These are phyloP conservation scores for Nowickia ferox DNA, from an alignment of 2,888 invertebrate species.

Conservation along the genomic window DNA sequence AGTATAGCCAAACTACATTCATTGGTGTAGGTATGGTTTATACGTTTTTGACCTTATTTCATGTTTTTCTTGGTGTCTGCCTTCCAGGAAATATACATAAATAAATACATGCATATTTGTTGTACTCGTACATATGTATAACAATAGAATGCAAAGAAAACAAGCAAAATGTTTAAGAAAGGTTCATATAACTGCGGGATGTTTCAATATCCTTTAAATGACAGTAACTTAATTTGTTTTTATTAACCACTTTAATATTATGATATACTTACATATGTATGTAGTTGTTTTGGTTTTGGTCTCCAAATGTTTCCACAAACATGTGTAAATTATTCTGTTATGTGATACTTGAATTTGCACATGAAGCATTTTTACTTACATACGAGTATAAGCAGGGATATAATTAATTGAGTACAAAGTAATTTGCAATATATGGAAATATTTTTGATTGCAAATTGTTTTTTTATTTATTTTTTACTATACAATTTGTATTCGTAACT, in stretches of 20 bases:
- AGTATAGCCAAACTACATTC: neutral
- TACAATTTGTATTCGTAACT: neutral
- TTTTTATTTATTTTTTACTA: neutral
- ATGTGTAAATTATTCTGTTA: neutral
- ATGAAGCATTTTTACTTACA: too few species aligned
- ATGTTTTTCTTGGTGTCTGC: slow-evolving; percentile 15
- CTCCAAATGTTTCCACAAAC: slow-evolving; percentile 27
- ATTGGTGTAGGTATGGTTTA: slow-evolving; percentile 6
- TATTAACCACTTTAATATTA: slow-evolving; percentile 9
- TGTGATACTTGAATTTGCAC: too few species aligned
- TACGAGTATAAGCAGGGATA: too few species aligned
- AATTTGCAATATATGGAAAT: neutral
- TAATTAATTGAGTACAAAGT: neutral
- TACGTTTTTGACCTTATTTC: slow-evolving; percentile 50
- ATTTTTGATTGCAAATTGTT: neutral
- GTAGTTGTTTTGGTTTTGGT: slow-evolving; percentile 36
- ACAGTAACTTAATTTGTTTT: slow-evolving; percentile 10
- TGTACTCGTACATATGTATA: neutral
- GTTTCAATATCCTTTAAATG: slow-evolving; percentile 40
- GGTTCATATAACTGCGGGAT: slow-evolving; percentile 68
- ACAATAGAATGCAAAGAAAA: slow-evolving; percentile 10
- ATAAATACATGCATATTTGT: too few species aligned
- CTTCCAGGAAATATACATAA: slow-evolving; percentile 62
- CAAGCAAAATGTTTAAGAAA: neutral
- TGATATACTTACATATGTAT: neutral